These are phyloP conservation scores for Stictonetta naevosa DNA, from an alignment of 2,113 vertebrate genomes.

Conservation along the genomic window DNA sequence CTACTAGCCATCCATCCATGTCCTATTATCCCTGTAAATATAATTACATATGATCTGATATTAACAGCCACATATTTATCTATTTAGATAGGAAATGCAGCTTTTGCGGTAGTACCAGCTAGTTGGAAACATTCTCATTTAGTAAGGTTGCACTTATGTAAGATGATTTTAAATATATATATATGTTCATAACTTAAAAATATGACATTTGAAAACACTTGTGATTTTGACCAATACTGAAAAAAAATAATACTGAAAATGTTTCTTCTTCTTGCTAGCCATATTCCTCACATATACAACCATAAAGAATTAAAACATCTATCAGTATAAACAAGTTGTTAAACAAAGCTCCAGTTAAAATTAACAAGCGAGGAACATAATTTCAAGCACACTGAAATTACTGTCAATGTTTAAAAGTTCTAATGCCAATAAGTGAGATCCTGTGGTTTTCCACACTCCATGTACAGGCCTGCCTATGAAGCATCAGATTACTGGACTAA, in stretches of 20 bases:
- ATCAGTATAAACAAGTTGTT: conserved; percentile 5
- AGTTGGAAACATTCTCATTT: neutral
- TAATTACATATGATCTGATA: conserved; percentile 72
- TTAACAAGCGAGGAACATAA: conserved; percentile 26
- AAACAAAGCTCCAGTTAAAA: conserved; percentile 21
- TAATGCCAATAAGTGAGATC: neutral
- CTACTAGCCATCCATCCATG: conserved; percentile 54
- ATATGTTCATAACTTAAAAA: neutral
- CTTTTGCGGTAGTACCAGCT: neutral
- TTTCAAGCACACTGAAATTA: conserved; percentile 15
- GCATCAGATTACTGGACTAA: neutral
- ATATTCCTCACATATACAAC: neutral
- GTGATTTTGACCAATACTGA: neutral
- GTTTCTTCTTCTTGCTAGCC: neutral
- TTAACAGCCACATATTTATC: conserved; percentile 54
- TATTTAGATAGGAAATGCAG: conserved; percentile 30
- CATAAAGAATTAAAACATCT: neutral
- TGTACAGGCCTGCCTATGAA: neutral
- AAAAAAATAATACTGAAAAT: neutral
- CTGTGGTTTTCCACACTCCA: neutral
- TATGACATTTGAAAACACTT: neutral
- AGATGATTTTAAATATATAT: neutral
- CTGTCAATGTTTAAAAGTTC: neutral
- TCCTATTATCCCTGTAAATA: conserved; percentile 71
- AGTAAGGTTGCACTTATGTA: neutral